A percentile compares a stretch with the other conserved stretches of the same genome.
phyloP scores from a whole-genome alignment of 1,140 invertebrate species.

The Drosophila melanogaster region Release_6_plus_ISO1_MT NT_037436.4:19735001-19735500 shows the following conservation, averaged over 20 bases:
- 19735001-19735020: conserved; percentile 7
- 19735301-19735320: too few relatives aligned
- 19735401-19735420: too few relatives aligned
- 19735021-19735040: neutral
- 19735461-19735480: neutral
- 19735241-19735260: too few relatives aligned
- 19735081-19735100: conserved; percentile 63
- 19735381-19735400: too few relatives aligned
- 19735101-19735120: conserved; percentile 58
- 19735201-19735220: neutral
- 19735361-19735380: too few relatives aligned
- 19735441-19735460: too few relatives aligned
- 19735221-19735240: neutral
- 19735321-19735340: too few relatives aligned
- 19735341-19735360: too few relatives aligned
- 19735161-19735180: conserved; percentile 8
- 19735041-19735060: conserved; percentile 49
- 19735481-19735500: conserved; percentile 9
- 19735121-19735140: conserved; percentile 11
- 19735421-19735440: too few relatives aligned
- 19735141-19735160: neutral
- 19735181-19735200: too few relatives aligned
- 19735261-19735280: too few relatives aligned
- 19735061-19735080: conserved; percentile 64
- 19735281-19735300: too few relatives aligned